Percentiles rank a stretch among this genome's conserved stretches.
phyloP scores from a whole-genome alignment of 2,797 vertebrate species.

The Onychomys arenicola region DNA sequence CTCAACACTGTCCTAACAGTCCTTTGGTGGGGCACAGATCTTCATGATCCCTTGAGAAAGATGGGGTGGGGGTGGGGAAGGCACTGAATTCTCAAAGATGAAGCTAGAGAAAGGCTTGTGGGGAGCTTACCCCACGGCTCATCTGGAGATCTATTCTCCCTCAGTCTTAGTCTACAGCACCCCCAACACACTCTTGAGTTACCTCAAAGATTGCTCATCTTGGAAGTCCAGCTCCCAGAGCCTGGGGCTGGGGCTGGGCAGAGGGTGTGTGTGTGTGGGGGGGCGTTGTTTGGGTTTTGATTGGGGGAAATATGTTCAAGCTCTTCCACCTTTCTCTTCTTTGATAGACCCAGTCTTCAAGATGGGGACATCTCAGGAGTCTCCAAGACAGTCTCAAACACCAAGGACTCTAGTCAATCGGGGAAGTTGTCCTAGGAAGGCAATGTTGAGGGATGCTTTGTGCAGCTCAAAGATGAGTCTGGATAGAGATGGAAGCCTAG shows the following conservation, averaged over 20 bases:
- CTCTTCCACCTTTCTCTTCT: neutral
- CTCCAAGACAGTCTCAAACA: neutral
- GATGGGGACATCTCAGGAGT: neutral
- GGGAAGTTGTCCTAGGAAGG: neutral
- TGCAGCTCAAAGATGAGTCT: neutral
- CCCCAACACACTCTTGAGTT: neutral
- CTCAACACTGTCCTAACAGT: neutral
- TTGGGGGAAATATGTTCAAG: neutral
- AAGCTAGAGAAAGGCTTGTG: neutral
- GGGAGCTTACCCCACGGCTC: neutral
- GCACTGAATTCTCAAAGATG: neutral
- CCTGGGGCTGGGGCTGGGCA: neutral
- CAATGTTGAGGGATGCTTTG: neutral
- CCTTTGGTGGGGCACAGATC: neutral
- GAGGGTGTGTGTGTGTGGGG: neutral
- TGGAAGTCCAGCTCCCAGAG: neutral
- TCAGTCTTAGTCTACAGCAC: neutral
- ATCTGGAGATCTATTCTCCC: neutral
- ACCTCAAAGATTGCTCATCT: neutral
- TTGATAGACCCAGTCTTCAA: neutral
- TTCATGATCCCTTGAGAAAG: neutral
- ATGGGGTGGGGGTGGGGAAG: neutral
- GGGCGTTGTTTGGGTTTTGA: neutral
- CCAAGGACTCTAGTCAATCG: neutral
- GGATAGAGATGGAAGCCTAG: neutral